phyloP scores from a whole-genome alignment of 2,797 vertebrate species.

The Gymnopithys bicolor region DNA sequence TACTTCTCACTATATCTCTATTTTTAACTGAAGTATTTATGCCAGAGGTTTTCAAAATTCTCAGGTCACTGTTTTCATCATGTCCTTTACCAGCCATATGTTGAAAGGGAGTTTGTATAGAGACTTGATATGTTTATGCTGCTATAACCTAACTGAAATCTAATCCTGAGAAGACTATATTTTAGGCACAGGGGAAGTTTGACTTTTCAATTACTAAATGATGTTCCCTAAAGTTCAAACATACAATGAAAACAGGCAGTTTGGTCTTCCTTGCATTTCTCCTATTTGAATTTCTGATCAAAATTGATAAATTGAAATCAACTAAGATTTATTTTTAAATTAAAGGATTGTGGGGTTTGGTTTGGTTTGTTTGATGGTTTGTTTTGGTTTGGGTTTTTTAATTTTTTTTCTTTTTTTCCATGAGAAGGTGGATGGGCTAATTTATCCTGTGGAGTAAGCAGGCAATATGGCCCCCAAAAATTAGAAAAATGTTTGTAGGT shows the following conservation, averaged over 20 bases:
- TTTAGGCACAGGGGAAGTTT: background rate
- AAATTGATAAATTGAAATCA: background rate
- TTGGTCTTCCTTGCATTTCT: background rate
- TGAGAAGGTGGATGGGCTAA: background rate
- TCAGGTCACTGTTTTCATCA: constrained; percentile 46
- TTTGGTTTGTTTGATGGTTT: background rate
- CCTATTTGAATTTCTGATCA: background rate
- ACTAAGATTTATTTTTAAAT: background rate
- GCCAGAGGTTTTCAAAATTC: constrained; percentile 46
- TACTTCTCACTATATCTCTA: constrained; percentile 57
- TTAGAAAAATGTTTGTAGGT: background rate
- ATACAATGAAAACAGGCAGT: background rate
- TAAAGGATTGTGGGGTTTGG: background rate
- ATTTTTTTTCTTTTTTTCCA: background rate
- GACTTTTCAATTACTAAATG: background rate
- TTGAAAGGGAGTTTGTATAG: background rate
- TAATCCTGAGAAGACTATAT: background rate
- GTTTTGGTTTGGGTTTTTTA: background rate
- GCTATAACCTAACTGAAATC: background rate
- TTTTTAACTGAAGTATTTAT: constrained; percentile 49
- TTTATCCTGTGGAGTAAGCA: background rate
- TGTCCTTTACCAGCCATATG: background rate
- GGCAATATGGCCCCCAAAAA: background rate
- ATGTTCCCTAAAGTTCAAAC: background rate
- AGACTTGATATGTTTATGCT: background rate